Base-by-base conservation (phyloP, 1,140 invertebrate species). In the Drosophila jambulina region DNA sequence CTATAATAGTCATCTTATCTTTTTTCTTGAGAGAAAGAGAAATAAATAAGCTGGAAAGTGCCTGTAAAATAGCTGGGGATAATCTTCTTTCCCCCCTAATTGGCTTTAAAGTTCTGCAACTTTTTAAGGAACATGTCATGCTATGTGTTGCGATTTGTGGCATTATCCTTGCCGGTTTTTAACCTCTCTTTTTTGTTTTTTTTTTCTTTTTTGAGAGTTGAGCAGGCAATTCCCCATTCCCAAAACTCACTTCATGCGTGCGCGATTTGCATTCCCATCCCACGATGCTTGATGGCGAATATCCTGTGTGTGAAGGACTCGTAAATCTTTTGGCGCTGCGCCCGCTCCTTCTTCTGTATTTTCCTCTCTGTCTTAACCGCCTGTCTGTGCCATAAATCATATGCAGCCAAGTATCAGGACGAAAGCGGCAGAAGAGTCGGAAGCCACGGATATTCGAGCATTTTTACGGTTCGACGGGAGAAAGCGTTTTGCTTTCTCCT, bases 381-480 rank as follows among this genome's bases (percentile, higher is more conserved):
- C 78, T 71, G 83, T 88, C 85, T 80, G 84, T 67, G 59, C 45
- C 85, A 81, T 87, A 87, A 87, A 87, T 87, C 84, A 88, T 87
- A 87, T 87, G 84, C 84, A 87, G 84, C 74, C 80, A 84, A 88
- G 48, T 78, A 65, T 68, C 61, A 54, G 53, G 32, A 38, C 48
- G n/a, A 58, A 61, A n/a, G 23, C 12, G 40, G 58, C 40, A 36
- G 43, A 53, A 45, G 43, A 54, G 54, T 48, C 65, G 54, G 49
- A 67, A 72, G 78, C 67, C 60, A 23, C 1, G 53, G 32, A 38
- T 54, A 72, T 80, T 72, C 48, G 27, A 75, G 42, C 38, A 87
- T 61, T 86, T 87, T 82, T 67, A 72, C 79, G 75, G 56, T 86
- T 77, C 57, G 70, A 69, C 79, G 77, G 77, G 78, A 45, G 70